Evolutionary conservation across 2,797 vertebrate genomes (phyloP).

Genomic region (Parotocinclus haroldoi): DNA sequence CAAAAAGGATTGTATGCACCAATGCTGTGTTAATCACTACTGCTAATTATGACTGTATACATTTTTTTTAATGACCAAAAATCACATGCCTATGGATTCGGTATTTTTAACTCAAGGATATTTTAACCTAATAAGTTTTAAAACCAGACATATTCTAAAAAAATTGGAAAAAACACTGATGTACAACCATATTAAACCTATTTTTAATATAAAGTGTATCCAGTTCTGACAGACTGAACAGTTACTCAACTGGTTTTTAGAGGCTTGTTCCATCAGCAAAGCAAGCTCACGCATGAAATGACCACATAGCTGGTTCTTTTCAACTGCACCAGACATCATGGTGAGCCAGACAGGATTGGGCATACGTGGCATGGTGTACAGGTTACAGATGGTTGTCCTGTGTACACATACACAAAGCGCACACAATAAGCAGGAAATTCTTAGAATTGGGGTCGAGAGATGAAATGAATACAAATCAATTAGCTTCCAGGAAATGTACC

Average conservation of each 20-base stretch:
- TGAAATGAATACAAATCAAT: conserved; percentile 30
- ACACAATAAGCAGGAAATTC: too few species aligned
- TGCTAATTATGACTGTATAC: too few species aligned
- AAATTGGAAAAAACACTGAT: not conserved
- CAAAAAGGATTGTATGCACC: too few species aligned
- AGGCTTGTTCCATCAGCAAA: conserved; percentile 92
- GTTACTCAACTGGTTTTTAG: conserved; percentile 93
- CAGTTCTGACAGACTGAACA: not conserved
- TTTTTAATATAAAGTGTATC: not conserved
- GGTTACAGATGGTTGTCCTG: conserved; percentile 93
- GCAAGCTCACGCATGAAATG: conserved; percentile 96
- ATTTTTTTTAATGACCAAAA: too few species aligned
- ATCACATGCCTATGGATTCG: too few species aligned
- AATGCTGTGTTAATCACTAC: too few species aligned
- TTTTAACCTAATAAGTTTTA: too few species aligned
- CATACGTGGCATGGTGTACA: conserved; percentile 97
- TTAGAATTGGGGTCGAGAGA: too few species aligned
- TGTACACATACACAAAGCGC: not conserved
- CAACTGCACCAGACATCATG: conserved; percentile 93
- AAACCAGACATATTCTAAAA: too few species aligned
- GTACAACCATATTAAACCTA: too few species aligned
- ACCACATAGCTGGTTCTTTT: conserved; percentile 95
- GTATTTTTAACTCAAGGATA: too few species aligned
- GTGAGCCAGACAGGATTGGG: conserved; percentile 96
- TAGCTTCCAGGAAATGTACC: too few species aligned